Evolutionary conservation across 2,888 invertebrate species (phyloP), one percentile per base, ranked within the genome.

Genomic region (Scaptomyza tumidula): DNA sequence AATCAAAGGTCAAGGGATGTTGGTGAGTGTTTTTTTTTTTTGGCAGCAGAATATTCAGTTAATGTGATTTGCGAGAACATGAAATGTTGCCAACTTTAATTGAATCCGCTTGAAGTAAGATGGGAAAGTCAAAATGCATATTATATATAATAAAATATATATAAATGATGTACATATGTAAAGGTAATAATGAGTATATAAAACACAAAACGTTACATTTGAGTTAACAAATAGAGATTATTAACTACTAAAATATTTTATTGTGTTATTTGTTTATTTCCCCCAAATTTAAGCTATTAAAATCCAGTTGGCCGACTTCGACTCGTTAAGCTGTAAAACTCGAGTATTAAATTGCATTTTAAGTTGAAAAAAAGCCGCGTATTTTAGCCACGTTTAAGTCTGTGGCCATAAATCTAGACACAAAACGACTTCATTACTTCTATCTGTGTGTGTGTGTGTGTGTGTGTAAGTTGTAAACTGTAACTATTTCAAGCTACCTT

Each of bases 361-460:
- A 4, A 44, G 31, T 52, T 19, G 13, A 35, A 10, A 16, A 10
- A 10, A n/a, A 4, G 3, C 44, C 41, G 16, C 44, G 69, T 52
- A 60, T 60, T 63, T 58, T 41, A 58, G 49, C 48, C 62, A 49
- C 58, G 50, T 67, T 71, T 54, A 49, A 60, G 58, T 39, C 63
- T 64, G 65, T 55, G 59, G 61, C 48, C 67, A 70, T 84, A 77
- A 77, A 80, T 83, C 63, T 68, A 55, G 55, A 61, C 66, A 48
- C 63, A 53, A 64, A 78, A 78, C 64, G 58, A 49, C 67, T 81
- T 86, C 69, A 81, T 81, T 84, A 80, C 75, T 62, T 53, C 43
- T 33, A 24, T 56, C 49, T 69, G 59, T 49, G 48, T 46, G 61
- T 29, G 24, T 41, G 46, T 44, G 52, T 69, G 59, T 50, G 46